Percentiles rank a stretch among this genome's conserved stretches.
phyloP scores from a whole-genome alignment of 2,797 vertebrate species.

The Phataginus tricuspis region DNA sequence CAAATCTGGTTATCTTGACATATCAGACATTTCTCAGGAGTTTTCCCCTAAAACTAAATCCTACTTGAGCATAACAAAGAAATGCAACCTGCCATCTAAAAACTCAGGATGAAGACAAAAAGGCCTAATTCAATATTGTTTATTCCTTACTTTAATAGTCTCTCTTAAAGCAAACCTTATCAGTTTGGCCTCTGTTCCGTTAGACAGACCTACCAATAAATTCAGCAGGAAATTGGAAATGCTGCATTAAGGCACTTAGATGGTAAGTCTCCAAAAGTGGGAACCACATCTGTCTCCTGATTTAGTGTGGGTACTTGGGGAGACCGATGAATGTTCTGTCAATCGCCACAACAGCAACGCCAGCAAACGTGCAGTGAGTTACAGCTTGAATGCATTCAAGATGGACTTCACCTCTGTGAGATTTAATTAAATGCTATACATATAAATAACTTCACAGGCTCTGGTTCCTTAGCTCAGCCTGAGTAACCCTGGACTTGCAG shows the following conservation, averaged over 20 bases:
- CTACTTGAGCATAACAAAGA: constrained; percentile 31
- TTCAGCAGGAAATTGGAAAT: constrained; percentile 66
- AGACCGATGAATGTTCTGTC: background rate
- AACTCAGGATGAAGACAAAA: constrained; percentile 51
- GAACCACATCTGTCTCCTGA: constrained; percentile 34
- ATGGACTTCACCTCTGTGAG: background rate
- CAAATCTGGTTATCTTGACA: constrained; percentile 48
- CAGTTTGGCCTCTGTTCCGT: background rate
- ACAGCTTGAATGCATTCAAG: background rate
- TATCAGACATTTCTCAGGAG: constrained; percentile 50
- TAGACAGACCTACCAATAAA: background rate
- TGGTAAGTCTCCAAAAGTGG: constrained; percentile 45
- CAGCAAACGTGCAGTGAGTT: background rate
- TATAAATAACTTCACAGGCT: background rate
- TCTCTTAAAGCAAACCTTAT: constrained; percentile 54
- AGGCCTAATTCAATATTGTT: constrained; percentile 64
- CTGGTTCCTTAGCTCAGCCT: background rate
- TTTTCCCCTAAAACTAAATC: constrained; percentile 39
- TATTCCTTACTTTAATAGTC: constrained; percentile 57
- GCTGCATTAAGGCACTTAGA: constrained; percentile 37
- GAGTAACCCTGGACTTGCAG: background rate
- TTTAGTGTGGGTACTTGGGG: background rate
- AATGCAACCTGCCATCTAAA: constrained; percentile 48
- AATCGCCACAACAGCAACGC: background rate
- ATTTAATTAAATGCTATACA: constrained; percentile 42